Evolutionary conservation across 2,797 vertebrate genomes (phyloP).

Genomic region (Limosa lapponica): DNA sequence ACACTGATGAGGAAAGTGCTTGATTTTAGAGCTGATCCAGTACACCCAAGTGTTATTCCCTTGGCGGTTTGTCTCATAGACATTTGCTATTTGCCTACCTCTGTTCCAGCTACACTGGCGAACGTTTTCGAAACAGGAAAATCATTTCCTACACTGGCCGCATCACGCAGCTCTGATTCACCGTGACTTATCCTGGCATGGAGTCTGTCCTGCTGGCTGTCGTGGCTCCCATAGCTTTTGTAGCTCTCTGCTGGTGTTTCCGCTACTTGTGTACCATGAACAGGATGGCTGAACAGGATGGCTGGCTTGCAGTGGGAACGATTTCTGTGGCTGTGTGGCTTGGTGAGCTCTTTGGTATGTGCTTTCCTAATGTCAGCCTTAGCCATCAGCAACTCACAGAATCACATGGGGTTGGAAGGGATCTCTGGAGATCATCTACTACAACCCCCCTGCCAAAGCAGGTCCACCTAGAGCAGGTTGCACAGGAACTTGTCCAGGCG

Average conservation of each 20-base stretch:
- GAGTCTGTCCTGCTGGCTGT: slow-evolving; percentile 34
- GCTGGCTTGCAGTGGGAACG: background rate
- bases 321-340: background rate
- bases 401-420: no score
- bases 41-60: slow-evolving; percentile 2
- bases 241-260: slow-evolving; percentile 41
- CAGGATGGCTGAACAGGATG: background rate
- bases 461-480: no score
- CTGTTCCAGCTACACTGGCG: background rate
- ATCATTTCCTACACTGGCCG: background rate
- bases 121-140: background rate
- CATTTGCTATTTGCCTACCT: slow-evolving; percentile 22
- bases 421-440: no score
- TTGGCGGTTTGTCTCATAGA: slow-evolving; percentile 20
- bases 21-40: background rate
- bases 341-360: background rate
- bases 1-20: background rate
- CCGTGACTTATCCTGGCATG: background rate
- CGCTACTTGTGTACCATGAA: background rate
- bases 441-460: no score
- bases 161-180: slow-evolving; percentile 41
- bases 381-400: background rate
- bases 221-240: background rate
- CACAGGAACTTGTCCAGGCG: no score
- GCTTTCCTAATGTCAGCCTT: background rate